Percentiles rank a stretch among this genome's conserved stretches.
Conservation (phyloP, 1,140 invertebrate species). For the Drosophila athabasca region DNA sequence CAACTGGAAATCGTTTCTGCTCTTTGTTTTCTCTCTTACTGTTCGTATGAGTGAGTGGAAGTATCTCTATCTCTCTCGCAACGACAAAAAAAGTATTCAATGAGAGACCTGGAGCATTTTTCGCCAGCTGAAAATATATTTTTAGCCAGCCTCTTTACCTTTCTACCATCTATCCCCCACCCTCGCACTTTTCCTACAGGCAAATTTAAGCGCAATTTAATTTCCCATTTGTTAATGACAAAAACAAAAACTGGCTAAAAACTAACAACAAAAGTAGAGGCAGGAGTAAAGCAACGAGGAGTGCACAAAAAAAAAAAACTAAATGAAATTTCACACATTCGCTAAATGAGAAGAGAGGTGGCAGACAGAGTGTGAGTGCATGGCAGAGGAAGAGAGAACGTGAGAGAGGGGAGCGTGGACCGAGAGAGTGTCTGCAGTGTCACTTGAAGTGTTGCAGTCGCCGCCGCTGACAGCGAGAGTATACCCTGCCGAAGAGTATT, state of each 20-base stretch:
- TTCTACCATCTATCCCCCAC: neutral
- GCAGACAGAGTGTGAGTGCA: conserved; percentile 12
- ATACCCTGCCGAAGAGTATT: neutral
- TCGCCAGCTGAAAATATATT: neutral
- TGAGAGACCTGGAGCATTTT: neutral
- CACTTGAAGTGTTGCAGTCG: conserved; percentile 78
- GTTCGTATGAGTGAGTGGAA: too few relatives aligned
- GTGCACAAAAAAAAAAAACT: conserved; percentile 16
- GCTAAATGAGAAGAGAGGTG: conserved; percentile 50
- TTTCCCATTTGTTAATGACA: conserved; percentile 77
- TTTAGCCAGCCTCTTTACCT: conserved; percentile 4
- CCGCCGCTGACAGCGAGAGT: conserved; percentile 69
- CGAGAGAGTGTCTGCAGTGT: conserved; percentile 39
- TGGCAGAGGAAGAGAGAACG: neutral
- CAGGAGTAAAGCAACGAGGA: neutral
- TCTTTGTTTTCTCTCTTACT: too few relatives aligned
- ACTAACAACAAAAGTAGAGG: conserved; percentile 32
- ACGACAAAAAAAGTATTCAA: too few relatives aligned
- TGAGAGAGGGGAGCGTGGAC: neutral
- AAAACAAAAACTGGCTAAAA: conserved; percentile 43
- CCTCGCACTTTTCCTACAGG: conserved; percentile 14
- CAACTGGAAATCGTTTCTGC: too few relatives aligned
- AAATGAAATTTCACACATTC: conserved; percentile 41
- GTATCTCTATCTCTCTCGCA: too few relatives aligned
- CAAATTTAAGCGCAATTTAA: conserved; percentile 75